Evolutionary conservation across 2,113 vertebrate genomes (phyloP).

Genomic region (Ceratotherium simum): DNA sequence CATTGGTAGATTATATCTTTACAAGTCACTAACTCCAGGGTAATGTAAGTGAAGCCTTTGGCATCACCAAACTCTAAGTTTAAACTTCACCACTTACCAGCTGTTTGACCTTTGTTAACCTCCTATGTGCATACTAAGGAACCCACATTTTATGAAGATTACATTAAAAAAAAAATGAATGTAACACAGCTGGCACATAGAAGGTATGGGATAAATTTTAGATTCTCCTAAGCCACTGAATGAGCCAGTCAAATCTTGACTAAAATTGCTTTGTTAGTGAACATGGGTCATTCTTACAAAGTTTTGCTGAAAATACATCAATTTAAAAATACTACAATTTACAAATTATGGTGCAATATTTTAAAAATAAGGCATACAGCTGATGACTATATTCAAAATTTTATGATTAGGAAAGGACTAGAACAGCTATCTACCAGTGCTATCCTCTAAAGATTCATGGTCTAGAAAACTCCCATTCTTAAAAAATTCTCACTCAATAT

Average conservation of each 20-base stretch:
- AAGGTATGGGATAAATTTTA: neutral
- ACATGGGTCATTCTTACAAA: neutral
- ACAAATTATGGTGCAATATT: neutral
- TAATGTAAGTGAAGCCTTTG: neutral
- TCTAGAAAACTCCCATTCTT: neutral
- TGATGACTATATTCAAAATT: neutral
- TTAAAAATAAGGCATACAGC: neutral
- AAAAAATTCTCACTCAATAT: neutral
- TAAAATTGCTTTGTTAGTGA: conserved; percentile 13
- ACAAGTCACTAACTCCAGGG: neutral
- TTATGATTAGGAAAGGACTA: neutral
- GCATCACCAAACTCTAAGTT: neutral
- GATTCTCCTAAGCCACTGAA: neutral
- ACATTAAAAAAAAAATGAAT: neutral
- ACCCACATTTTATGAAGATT: neutral
- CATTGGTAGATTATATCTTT: neutral
- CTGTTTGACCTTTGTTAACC: neutral
- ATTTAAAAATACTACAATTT: neutral
- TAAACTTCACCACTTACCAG: neutral
- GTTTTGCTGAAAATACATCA: conserved; percentile 23
- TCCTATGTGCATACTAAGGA: neutral
- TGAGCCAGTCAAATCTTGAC: neutral
- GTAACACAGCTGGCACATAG: neutral
- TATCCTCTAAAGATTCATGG: neutral
- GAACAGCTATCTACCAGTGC: neutral